Evolutionary conservation across 1,140 invertebrate genomes (phyloP).

Genomic region (Thaumatotibia leucotreta): DNA sequence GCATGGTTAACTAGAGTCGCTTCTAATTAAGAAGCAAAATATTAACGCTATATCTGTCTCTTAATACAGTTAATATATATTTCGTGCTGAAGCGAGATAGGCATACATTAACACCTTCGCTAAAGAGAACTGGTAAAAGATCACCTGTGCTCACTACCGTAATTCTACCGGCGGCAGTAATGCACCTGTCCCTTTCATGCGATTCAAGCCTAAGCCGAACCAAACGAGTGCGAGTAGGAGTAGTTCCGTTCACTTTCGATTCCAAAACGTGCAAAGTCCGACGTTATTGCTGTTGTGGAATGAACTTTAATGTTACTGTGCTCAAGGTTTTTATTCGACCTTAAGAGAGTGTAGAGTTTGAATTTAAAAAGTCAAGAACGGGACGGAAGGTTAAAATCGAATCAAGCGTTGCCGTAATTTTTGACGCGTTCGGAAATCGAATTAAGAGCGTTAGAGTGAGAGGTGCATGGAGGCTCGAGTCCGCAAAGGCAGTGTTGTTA

Average conservation of each 20-base stretch:
- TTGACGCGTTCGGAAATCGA: slow-evolving; percentile 74
- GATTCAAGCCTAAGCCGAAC: slow-evolving; percentile 69
- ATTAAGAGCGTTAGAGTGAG: slow-evolving; percentile 74
- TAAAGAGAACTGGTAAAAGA: slow-evolving; percentile 69
- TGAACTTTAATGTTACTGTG: slow-evolving; percentile 16
- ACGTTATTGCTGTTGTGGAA: slow-evolving; percentile 19
- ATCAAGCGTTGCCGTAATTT: slow-evolving; percentile 65
- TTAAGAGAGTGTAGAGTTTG: slow-evolving; percentile 5
- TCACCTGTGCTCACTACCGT: slow-evolving; percentile 77
- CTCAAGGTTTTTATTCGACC: slow-evolving; percentile 20
- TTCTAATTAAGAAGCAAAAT: slow-evolving; percentile 52
- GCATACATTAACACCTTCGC: slow-evolving; percentile 64
- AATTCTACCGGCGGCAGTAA: slow-evolving; percentile 70
- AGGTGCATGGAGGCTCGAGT: slow-evolving; percentile 60
- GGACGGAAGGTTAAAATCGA: slow-evolving; percentile 67
- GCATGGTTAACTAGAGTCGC: slow-evolving; percentile 63
- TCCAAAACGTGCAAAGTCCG: slow-evolving; percentile 33
- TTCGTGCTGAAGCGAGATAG: slow-evolving; percentile 49
- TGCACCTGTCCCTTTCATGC: slow-evolving; percentile 75
- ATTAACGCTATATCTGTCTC: slow-evolving; percentile 36
- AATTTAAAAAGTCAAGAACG: slow-evolving; percentile 43
- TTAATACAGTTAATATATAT: slow-evolving; percentile 20
- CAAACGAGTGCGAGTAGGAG: slow-evolving; percentile 74
- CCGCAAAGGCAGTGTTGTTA: slow-evolving; percentile 68
- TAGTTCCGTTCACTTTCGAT: slow-evolving; percentile 44